Conservation (phyloP, 2,797 vertebrate genomes). For the Acomys russatus region DNA sequence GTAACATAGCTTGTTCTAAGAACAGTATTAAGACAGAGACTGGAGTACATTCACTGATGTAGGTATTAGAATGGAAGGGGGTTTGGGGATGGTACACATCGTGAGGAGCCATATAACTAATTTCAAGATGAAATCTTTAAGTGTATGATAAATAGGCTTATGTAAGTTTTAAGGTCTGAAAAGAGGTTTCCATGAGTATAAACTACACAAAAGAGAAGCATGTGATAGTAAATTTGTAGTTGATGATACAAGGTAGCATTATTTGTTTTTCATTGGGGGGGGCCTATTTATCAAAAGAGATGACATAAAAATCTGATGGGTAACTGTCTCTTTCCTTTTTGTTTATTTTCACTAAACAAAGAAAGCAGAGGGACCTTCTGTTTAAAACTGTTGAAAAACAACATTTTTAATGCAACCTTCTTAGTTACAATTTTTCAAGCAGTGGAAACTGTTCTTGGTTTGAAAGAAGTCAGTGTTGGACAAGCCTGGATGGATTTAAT, state of each 20-base stretch:
- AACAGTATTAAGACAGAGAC: background rate
- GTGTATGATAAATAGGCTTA: background rate
- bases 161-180: background rate
- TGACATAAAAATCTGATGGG: background rate
- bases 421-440: background rate
- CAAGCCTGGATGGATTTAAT: background rate
- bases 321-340: background rate
- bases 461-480: conserved; percentile 4
- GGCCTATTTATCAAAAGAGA: conserved; percentile 1
- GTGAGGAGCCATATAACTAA: background rate
- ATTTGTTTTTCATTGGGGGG: background rate
- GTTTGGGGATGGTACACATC: background rate
- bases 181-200: background rate
- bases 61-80: background rate
- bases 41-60: background rate
- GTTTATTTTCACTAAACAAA: background rate
- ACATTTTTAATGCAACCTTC: conserved; percentile 4
- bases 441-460: background rate
- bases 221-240: background rate
- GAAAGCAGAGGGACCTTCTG: background rate
- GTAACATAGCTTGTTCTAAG: background rate
- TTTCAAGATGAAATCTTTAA: background rate
- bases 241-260: background rate
- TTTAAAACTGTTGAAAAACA: background rate
- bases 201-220: background rate